Base-by-base conservation (phyloP, 2,888 invertebrate genomes). In the Anoncus sp. region DNA sequence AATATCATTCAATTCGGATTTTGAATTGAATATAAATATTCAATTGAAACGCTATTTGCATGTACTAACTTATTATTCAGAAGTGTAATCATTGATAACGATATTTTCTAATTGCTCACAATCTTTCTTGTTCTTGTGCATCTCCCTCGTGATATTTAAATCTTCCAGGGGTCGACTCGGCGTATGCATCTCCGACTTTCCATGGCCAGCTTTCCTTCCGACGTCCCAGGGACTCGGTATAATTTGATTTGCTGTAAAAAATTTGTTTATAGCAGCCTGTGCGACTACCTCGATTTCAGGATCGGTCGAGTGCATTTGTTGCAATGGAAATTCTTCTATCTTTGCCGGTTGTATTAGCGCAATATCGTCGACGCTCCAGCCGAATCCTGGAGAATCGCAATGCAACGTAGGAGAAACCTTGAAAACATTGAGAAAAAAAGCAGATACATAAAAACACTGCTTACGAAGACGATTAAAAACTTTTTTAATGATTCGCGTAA, bases 301-400 rank as follows among this genome's bases (percentile, higher is more conserved):
- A 87, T 96, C 95, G 20, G 93, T 93, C 0, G 93, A 92, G 0
- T 94, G 92, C 83, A 94, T 93, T 84, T 95, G 94, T 82, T 94
- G 94, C 66, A 93, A 91, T 63, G 94, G 94, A 63, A 92, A 90
- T 83, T 93, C 95, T 79, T 95, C 95, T 73, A 96, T 95, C 82
- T 94, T 94, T 1, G 94, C 94, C 22, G 96, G 96, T 60, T 94
- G 93, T 73, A 96, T 90, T n/a, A 91, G 92, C 69, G 95, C 95
- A 10, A 94, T 92, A 86, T 95, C 95, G 77, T 96, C 95, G 77
- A 96, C 95, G 59, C 94, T 94, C 96, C 96, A 96, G 72, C 92
- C 91, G 85, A 94, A 95, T 72, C 92, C 92, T n/a, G 92, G 90
- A 7, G 91, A 92, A 76, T 87, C 85, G 10, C n/a, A 31, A 3